Percentiles rank a stretch among this genome's conserved stretches.
These are phyloP conservation scores for Takifugu ocellatus DNA, from an alignment of 2,797 vertebrate species.

Conservation along the genomic window DNA sequence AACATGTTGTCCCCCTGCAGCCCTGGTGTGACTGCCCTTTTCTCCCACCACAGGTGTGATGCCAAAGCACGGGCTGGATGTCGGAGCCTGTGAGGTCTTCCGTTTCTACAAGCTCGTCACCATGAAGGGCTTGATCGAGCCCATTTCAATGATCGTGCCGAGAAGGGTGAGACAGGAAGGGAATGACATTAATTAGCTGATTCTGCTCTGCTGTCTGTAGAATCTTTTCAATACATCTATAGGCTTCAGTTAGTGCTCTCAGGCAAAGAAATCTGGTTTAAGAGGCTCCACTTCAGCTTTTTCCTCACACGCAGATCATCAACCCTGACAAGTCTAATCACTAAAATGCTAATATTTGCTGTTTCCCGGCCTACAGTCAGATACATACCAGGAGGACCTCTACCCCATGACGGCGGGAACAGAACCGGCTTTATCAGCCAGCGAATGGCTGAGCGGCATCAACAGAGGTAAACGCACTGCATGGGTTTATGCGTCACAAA, in stretches of 20 bases:
- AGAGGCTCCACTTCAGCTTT: not conserved
- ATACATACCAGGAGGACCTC: slow-evolving; percentile 98
- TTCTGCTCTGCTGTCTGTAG: not conserved
- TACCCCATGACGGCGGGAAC: slow-evolving; percentile 96
- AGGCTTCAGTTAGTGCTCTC: not conserved
- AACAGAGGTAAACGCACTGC: slow-evolving; percentile 81
- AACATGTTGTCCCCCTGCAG: too few species aligned
- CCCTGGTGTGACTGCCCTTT: too few species aligned
- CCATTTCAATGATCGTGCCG: slow-evolving; percentile 98
- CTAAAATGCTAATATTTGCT: slow-evolving; percentile 7
- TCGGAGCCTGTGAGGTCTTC: slow-evolving; percentile 91
- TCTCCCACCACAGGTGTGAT: slow-evolving; percentile 83
- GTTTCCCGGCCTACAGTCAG: slow-evolving; percentile 80
- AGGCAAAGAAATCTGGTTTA: slow-evolving; percentile 1
- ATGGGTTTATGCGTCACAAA: too few species aligned
- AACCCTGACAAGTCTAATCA: not conserved
- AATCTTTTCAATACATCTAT: not conserved
- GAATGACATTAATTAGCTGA: not conserved
- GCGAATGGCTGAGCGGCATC: slow-evolving; percentile 92
- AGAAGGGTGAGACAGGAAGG: slow-evolving; percentile 88
- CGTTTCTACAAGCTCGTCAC: slow-evolving; percentile 98
- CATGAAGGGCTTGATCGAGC: slow-evolving; percentile 93
- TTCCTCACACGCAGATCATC: not conserved
- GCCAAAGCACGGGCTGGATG: slow-evolving; percentile 95
- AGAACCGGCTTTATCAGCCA: slow-evolving; percentile 87